Percentiles rank a stretch among this genome's conserved stretches.
Evolutionary conservation across 2,888 invertebrate genomes (phyloP).

Genomic region (Leuctra nigra): DNA sequence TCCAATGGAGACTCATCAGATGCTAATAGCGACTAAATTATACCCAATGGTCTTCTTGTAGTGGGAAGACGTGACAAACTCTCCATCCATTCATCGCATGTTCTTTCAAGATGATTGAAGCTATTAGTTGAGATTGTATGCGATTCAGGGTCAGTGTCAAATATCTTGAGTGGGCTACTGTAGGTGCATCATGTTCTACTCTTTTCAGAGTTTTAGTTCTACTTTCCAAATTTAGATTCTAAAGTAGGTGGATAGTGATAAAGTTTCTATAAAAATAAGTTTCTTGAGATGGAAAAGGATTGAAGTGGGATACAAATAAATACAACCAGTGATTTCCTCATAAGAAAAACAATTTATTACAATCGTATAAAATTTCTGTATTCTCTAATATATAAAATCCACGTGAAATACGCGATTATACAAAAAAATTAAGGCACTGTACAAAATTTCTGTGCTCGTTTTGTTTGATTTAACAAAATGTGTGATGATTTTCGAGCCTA

Average conservation of each 20-base stretch:
- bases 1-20: conserved; percentile 17
- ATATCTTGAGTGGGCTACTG: too few relatives aligned
- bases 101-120: too few relatives aligned
- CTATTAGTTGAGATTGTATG: too few relatives aligned
- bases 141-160: too few relatives aligned
- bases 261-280: too few relatives aligned
- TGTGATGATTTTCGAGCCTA: neutral
- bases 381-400: conserved; percentile 27
- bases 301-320: neutral
- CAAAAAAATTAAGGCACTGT: conserved; percentile 28
- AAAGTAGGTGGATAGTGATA: too few relatives aligned
- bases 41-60: conserved; percentile 2
- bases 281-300: too few relatives aligned
- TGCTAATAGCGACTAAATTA: conserved; percentile 18
- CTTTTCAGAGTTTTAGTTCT: too few relatives aligned
- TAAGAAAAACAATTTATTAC: conserved; percentile 17
- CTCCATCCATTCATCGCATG: too few relatives aligned
- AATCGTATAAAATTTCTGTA: conserved; percentile 28
- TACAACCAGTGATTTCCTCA: neutral
- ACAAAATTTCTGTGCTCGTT: conserved; percentile 20
- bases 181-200: too few relatives aligned
- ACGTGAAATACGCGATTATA: conserved; percentile 21
- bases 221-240: too few relatives aligned
- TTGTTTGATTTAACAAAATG: conserved; percentile 2
- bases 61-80: too few relatives aligned